A percentile compares a stretch with the other conserved stretches of the same genome.
Conservation (phyloP, 2,113 vertebrate species). For the Brachirus orientalis region DNA sequence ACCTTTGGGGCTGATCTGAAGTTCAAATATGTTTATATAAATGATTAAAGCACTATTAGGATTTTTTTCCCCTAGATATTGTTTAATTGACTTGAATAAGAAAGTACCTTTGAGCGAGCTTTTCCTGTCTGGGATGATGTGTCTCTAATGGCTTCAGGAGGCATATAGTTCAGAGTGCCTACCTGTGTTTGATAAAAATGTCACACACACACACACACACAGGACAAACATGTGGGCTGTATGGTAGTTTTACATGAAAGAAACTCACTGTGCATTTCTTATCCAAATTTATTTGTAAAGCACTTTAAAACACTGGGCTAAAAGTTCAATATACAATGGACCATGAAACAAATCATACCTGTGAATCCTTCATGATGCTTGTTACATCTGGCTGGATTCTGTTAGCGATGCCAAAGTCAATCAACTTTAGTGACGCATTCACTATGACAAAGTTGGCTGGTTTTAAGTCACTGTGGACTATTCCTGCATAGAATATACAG, state of each 20-base stretch:
- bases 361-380: constrained; percentile 96
- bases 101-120: constrained; percentile 89
- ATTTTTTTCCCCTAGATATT: background rate
- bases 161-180: constrained; percentile 97
- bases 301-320: too few species aligned
- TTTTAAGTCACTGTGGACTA: constrained; percentile 97
- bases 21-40: background rate
- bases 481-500: constrained; percentile 81
- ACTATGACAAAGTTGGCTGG: constrained; percentile 98
- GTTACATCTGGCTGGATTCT: constrained; percentile 97
- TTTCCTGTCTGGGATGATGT: constrained; percentile 89
- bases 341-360: constrained; percentile 76
- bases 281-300: too few species aligned
- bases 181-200: constrained; percentile 79
- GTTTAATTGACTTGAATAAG: background rate
- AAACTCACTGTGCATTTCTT: background rate
- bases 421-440: constrained; percentile 94
- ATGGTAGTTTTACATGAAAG: background rate
- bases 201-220: background rate
- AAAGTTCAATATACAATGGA: too few species aligned
- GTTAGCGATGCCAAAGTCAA: constrained; percentile 98
- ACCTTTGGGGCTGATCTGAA: constrained; percentile 94
- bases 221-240: too few species aligned
- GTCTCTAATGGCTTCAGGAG: constrained; percentile 96
- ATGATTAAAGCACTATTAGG: background rate